Base-by-base conservation (phyloP, 2,113 vertebrate genomes). In the Semnornis frantzii region DNA sequence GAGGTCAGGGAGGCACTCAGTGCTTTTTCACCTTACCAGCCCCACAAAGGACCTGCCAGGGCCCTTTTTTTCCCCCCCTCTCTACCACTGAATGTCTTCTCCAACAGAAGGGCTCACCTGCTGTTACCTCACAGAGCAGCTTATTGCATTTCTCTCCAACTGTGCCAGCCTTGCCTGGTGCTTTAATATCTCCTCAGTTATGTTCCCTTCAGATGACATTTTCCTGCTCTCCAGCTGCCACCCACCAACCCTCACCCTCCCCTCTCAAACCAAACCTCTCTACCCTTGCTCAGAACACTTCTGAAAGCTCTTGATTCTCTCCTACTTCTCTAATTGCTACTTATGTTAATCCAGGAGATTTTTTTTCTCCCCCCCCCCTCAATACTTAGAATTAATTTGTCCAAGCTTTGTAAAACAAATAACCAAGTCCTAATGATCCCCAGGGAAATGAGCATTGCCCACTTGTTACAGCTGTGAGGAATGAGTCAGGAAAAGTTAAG, bases 141-240 rank as follows among this genome's bases (percentile, higher is more conserved):
- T 91, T 52, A 23, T 84, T 96, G 75, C 63, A 60, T 87, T 94
- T 62, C 30, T 60, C 63, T 8, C 75, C 91, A 76, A 75, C 94
- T 81, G 81, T 78, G 81, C 84, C 87, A 84, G 87, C 75, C 33
- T 44, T 8, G 34, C 30, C 85, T 62, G 52, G 48, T 52, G 81
- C 84, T 94, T 81, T 81, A 63, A 77, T 30, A 89, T 33, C 82
- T 68, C 81, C 57, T 48, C 71, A 63, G 83, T 63, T 90, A 70
- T 95, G 95, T 85, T 34, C 73, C 81, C 87, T 93, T 69, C 37
- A 75, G 65, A 59, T 88, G 70, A 58, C 68, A 37, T 91, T 91
- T 88, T 46, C 82, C 54, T 78, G 66, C 10, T 85, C 86, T 94
- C 72, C 82, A 89, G 90, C 70, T 84, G 83, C 54, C 85, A 54